Evolutionary conservation across 92 coral and sea anemone genomes (phyloP), one percentile per base, ranked within the genome.

Genomic region (Chrysogorgia sp.): DNA sequence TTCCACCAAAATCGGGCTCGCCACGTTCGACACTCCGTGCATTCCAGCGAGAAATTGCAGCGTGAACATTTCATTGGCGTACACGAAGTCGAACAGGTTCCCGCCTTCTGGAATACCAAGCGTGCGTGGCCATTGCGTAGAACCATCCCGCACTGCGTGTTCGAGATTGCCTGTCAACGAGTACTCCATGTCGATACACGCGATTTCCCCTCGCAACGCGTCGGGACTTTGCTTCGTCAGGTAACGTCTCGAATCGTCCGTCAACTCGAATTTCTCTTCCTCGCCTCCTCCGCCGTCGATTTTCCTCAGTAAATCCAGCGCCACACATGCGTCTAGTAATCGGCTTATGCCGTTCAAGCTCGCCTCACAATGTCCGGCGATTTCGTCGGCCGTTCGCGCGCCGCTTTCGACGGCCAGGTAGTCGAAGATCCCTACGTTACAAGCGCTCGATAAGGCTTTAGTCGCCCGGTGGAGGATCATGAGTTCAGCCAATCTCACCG

Each of bases 141-240:
- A 82, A 53, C 90, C 91, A 9, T 89, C 82, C 10, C 74, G 76
- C 17, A 91, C 89, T 53, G 92, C 90, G 63, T 91, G 86, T 47
- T 85, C 96, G 9, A 93, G 78, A 29, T 84, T 82, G 26, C 96
- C 96, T 1, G 90, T 56, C 13, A 72, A 35, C 29, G 30, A 53
- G 10, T 72, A 72, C 65, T 72, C 79, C 79, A 72, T 72, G 33
- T 72, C 79, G 13, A 72, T 56, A 8, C 79, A 72, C 20, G 79
- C 79, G 13, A 72, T 72, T 72, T 72, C 79, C n/a, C 79, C 79
- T 1, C 79, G 63, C 17, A 72, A 32, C 2, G 49, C 49, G 31
- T 72, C 79, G 0, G 79, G 79, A 12, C 79, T 40, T 0, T 32
- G 23, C 33, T 48, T 53, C 0, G 79, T 72, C 30, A 72, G 43